Evolutionary conservation across 2,113 vertebrate genomes (phyloP).

Genomic region (Ammodytes dubius): DNA sequence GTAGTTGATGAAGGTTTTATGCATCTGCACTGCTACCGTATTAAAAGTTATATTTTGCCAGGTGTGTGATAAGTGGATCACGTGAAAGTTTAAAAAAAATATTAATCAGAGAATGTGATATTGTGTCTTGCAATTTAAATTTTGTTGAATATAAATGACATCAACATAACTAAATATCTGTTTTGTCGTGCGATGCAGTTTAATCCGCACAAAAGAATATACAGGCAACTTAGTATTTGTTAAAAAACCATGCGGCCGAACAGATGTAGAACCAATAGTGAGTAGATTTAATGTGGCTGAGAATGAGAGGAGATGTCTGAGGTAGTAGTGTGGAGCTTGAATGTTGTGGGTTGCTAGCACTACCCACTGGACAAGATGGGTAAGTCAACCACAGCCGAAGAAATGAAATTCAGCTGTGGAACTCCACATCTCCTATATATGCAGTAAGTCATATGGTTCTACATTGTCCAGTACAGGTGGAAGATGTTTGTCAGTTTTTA

Average conservation of each 20-base stretch:
- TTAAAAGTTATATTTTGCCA: slow-evolving; percentile 18
- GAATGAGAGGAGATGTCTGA: background rate
- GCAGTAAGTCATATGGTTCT: background rate
- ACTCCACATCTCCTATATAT: background rate
- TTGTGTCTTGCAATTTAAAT: slow-evolving; percentile 55
- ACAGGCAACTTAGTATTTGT: background rate
- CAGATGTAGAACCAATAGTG: background rate
- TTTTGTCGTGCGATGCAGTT: slow-evolving; percentile 18
- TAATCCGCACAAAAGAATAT: background rate
- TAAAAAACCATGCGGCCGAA: background rate
- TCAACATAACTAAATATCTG: slow-evolving; percentile 47
- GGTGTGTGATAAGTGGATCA: slow-evolving; percentile 39
- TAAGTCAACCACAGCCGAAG: slow-evolving; percentile 17
- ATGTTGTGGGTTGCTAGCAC: slow-evolving; percentile 60
- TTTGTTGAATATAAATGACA: slow-evolving; percentile 51
- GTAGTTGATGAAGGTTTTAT: background rate
- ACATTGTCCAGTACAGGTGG: background rate
- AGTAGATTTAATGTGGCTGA: background rate
- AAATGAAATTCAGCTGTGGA: background rate
- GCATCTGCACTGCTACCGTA: slow-evolving; percentile 14
- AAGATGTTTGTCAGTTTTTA: too few species aligned
- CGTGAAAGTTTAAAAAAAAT: slow-evolving; percentile 52
- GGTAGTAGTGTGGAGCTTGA: background rate
- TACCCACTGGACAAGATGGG: slow-evolving; percentile 64
- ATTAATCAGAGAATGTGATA: slow-evolving; percentile 56